Evolutionary conservation across 35 echinoderm and acorn worm genomes (phyloP).

Genomic region (Anneissia japonica): DNA sequence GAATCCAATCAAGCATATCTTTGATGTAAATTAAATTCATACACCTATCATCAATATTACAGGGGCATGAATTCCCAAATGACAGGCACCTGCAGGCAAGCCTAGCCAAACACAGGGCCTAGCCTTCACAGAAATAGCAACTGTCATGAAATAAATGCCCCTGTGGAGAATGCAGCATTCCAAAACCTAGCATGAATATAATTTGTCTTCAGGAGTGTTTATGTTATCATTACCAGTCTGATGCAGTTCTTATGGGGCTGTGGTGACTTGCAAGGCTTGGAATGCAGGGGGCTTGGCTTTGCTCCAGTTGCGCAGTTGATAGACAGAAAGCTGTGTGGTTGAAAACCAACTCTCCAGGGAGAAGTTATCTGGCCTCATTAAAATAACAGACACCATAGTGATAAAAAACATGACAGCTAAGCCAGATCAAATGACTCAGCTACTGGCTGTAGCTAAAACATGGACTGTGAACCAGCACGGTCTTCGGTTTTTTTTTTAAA

Average conservation of each 20-base stretch:
- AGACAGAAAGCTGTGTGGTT: not conserved
- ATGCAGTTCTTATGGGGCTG: not conserved
- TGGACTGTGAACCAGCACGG: not conserved
- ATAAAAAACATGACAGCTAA: not conserved
- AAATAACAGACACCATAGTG: not conserved
- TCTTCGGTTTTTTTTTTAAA: not conserved
- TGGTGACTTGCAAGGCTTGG: not conserved
- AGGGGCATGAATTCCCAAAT: not conserved
- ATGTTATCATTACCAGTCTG: not conserved
- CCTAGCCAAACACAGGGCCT: not conserved
- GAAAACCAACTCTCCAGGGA: not conserved
- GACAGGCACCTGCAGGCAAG: not conserved
- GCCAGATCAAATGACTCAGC: not conserved
- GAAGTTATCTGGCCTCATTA: not conserved
- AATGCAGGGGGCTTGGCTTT: not conserved
- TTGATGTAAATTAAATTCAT: not conserved
- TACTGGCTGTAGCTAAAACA: not conserved
- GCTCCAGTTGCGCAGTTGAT: not conserved
- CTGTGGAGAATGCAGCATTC: not conserved
- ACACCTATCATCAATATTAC: not conserved
- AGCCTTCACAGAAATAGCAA: not conserved
- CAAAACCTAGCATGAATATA: not conserved
- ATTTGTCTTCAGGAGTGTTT: constrained; percentile 1
- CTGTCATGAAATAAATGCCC: not conserved
- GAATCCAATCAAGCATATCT: not conserved